Base-by-base conservation (phyloP, 2,797 vertebrate species). In the Anisognathus igniventris region DNA sequence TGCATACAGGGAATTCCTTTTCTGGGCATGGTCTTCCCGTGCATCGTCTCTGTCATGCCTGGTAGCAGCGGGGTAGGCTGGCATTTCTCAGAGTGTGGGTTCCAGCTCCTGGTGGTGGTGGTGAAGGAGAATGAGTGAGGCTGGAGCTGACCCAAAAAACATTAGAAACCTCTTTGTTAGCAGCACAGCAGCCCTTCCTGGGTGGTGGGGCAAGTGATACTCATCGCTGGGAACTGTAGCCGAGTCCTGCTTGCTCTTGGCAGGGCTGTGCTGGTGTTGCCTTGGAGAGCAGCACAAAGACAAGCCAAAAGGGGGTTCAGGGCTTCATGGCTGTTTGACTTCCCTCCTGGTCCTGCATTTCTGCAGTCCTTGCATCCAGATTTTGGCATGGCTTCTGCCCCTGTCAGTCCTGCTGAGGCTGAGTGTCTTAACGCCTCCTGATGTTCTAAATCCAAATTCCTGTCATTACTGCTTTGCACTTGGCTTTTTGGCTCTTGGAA, bases 141-240 rank as follows among this genome's bases (percentile, higher is more conserved):
- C 93, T 96, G 95, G 94, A 95, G 31, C 58, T 81, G 73, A 39
- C 88, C 82, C 93, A 96, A 48, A 72, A 95, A 54, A 25, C 15
- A 1, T 94, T 92, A 90, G 87, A 72, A 92, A 92, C 64, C 6
- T n/a, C 86, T 91, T 93, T 95, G 94, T 96, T 75, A 84, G 58
- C 44, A 58, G 79, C 93, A 33, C 85, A 92, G 85, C 93, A 92
- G 42, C 86, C 70, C 76, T 90, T 90, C 88, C 73, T 0, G 5
- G 61, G 48, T 89, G 57, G 35, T 70, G 56, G 56, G 74, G 44
- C 4, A 45, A 87, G 73, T 7, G 3, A 37, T 75, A 62, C 85
- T 86, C 1, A 0, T 84, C 2, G 0, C 85, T 93, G 86, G 79
- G 91, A 93, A 28, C 51, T 75, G 70, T 66, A 30, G 72, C 50